A percentile compares a stretch with the other conserved stretches of the same genome.
These are phyloP conservation scores for Poeciliopsis retropinna DNA, from an alignment of 2,113 vertebrate genomes.

Conservation along the genomic window DNA sequence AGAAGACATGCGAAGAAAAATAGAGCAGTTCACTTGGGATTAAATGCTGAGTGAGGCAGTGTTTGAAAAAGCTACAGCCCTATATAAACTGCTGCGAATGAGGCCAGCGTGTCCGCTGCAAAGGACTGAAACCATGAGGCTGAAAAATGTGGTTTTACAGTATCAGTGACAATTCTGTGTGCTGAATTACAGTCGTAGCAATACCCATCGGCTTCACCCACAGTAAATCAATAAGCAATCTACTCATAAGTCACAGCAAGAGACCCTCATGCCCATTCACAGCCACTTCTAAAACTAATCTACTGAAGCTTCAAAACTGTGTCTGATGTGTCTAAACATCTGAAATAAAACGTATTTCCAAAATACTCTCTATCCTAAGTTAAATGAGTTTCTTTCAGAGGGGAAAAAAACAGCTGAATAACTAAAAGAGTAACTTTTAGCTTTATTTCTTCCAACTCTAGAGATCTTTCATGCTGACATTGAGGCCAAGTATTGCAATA, in stretches of 20 bases:
- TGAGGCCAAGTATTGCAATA: not conserved
- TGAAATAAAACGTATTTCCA: no score
- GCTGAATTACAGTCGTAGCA: slow-evolving; percentile 22
- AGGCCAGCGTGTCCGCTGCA: slow-evolving; percentile 53
- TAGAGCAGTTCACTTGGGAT: slow-evolving; percentile 73
- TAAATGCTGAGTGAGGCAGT: slow-evolving; percentile 60
- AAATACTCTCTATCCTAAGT: not conserved
- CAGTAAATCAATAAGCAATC: slow-evolving; percentile 45
- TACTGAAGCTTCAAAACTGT: slow-evolving; percentile 12
- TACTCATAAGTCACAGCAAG: slow-evolving; percentile 40
- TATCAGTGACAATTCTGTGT: slow-evolving; percentile 2
- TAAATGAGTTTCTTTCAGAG: not conserved
- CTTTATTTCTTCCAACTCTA: not conserved
- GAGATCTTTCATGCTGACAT: not conserved
- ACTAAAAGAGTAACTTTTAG: not conserved
- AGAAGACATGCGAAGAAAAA: slow-evolving; percentile 47
- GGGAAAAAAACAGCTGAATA: not conserved
- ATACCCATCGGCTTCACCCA: slow-evolving; percentile 26
- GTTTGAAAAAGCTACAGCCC: slow-evolving; percentile 55
- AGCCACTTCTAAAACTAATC: slow-evolving; percentile 11
- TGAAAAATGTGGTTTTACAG: slow-evolving; percentile 8
- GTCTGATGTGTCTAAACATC: slow-evolving; percentile 1
- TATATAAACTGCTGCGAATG: slow-evolving; percentile 63
- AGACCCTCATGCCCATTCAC: slow-evolving; percentile 4
- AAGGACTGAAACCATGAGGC: slow-evolving; percentile 23